Evolutionary conservation across 1,140 invertebrate genomes (phyloP), one percentile per base, ranked within the genome.

Genomic region (Plectrocnemia conspersa): DNA sequence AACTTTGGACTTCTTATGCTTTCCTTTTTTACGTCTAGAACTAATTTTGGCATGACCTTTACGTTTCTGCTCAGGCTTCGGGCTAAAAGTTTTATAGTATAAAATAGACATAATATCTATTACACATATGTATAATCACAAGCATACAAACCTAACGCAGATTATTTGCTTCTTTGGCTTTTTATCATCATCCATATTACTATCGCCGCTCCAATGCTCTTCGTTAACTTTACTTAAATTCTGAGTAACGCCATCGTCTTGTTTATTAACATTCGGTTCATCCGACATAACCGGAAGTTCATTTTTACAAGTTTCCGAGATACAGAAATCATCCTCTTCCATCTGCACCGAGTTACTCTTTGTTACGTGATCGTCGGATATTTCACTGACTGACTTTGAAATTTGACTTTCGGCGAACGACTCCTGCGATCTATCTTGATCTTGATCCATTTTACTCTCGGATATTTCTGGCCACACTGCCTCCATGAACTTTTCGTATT

Each of bases 401-500:
- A 18, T 40, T 40, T 40, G 15, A 18, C 21, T 40, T 3, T 18
- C 13, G 11, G 32, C 9, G 16, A 3, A 13, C 2, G 32, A 33
- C 11, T 40, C 36, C n/a, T n/a, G 16, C 15, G 3, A 16, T 2
- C 21, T 40, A 18, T 40, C 16, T 40, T 19, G 2, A 15, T 2
- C 11, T 13, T 2, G 16, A 18, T 40, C 2, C 2, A 24, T 19
- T 57, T 48, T 44, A n/a, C n/a, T n/a, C n/a, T 52, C 41, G 21
- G 22, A 11, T n/a, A 54, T 46, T 25, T 58, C 47, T 9, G 60
- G 50, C 29, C 60, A 59, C 7, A 62, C 60, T 0, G 60, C 60
- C 27, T 62, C 56, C 53, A 62, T 56, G 23, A 62, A 62, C 38
- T 62, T 62, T 27, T 62, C 56, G 42, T 62, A 62, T 35, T 62